These are phyloP conservation scores for Galago senegalensis DNA, from an alignment of 2,797 vertebrate species.

Conservation along the genomic window DNA sequence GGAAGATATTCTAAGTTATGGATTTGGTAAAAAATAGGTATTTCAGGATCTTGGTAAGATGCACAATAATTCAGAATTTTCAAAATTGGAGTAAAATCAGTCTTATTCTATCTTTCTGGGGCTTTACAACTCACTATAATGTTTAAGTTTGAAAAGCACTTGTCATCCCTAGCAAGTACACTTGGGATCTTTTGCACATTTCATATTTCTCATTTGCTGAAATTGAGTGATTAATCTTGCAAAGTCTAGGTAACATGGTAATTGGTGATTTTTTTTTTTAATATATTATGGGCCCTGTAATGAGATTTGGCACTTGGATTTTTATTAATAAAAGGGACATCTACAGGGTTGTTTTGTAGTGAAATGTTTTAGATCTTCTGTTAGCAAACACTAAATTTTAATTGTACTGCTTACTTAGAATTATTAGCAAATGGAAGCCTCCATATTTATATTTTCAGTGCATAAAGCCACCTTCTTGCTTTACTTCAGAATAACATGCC, in stretches of 20 bases:
- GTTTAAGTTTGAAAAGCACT: conserved; percentile 88
- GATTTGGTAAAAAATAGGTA: conserved; percentile 79
- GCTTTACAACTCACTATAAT: conserved; percentile 83
- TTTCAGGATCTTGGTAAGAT: conserved; percentile 78
- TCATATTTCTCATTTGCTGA: conserved; percentile 84
- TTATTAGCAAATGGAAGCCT: conserved; percentile 88
- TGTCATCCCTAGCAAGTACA: conserved; percentile 81
- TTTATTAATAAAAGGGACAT: conserved; percentile 87
- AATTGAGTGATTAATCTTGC: conserved; percentile 93
- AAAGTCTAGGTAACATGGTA: conserved; percentile 90
- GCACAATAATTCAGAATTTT: conserved; percentile 82
- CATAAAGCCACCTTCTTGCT: conserved; percentile 91
- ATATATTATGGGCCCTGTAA: conserved; percentile 86
- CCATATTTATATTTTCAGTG: conserved; percentile 85
- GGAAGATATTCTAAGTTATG: conserved; percentile 70
- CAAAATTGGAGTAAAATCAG: conserved; percentile 86
- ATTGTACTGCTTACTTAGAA: conserved; percentile 89
- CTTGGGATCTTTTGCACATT: conserved; percentile 90
- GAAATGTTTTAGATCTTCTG: conserved; percentile 88
- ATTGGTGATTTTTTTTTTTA: conserved; percentile 81
- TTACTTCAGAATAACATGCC: conserved; percentile 89
- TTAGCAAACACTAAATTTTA: conserved; percentile 92
- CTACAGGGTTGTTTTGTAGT: conserved; percentile 89
- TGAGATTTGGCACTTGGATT: conserved; percentile 90
- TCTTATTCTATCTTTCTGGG: conserved; percentile 83